Conservation (phyloP, 2,797 vertebrate species). For the Falco rusticolus region DNA sequence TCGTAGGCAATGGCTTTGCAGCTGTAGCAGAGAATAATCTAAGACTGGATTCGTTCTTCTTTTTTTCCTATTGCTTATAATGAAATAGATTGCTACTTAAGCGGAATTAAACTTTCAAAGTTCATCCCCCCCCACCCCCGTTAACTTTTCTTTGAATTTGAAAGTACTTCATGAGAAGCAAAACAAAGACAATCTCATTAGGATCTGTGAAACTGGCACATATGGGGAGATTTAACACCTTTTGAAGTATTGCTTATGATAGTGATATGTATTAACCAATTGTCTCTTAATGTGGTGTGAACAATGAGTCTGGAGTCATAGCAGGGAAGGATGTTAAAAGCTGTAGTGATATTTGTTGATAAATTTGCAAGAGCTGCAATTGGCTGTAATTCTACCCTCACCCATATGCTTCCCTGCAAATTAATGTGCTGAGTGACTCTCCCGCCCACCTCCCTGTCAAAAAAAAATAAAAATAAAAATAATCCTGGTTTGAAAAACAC, state of each 20-base stretch:
- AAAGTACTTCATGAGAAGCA: not conserved
- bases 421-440: not conserved
- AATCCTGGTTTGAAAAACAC: not conserved
- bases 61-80: not conserved
- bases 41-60: not conserved
- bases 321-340: slow-evolving; percentile 10
- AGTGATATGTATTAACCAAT: not conserved
- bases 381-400: not conserved
- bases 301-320: not conserved
- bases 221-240: not conserved
- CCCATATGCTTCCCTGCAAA: not conserved
- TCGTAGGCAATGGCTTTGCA: not conserved
- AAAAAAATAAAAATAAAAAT: not conserved
- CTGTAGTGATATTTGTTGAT: not conserved
- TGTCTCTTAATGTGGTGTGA: not conserved
- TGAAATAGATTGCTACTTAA: not conserved
- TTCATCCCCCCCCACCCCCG: not conserved
- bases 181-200: not conserved
- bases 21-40: not conserved
- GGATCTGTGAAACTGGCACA: not conserved
- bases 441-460: not conserved
- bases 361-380: not conserved
- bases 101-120: not conserved
- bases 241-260: not conserved
- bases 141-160: not conserved